A percentile compares a stretch with the other conserved stretches of the same genome.
Evolutionary conservation across 2,797 vertebrate genomes (phyloP).

Genomic region (Cyclopterus lumpus): DNA sequence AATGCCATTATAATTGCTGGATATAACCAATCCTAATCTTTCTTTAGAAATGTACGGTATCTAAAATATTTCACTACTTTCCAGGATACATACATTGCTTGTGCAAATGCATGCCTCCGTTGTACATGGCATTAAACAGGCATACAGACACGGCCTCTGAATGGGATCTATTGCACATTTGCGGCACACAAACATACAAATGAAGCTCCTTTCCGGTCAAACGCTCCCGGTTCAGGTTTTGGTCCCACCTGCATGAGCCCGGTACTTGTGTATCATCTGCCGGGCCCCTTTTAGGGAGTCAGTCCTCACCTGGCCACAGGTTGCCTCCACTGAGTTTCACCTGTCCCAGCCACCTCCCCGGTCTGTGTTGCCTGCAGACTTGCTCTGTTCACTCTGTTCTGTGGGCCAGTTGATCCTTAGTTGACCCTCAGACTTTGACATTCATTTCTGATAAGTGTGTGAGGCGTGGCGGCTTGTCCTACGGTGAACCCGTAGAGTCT

Average conservation of each 20-base stretch:
- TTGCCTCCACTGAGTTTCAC: constrained; percentile 26
- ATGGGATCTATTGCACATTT: neutral
- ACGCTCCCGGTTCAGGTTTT: neutral
- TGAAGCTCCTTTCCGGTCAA: neutral
- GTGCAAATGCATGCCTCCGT: neutral
- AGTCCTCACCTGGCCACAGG: constrained; percentile 26
- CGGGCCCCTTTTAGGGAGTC: neutral
- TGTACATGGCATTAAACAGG: neutral
- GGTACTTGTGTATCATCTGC: neutral
- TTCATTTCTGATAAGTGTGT: neutral
- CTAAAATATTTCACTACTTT: neutral
- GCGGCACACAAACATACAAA: neutral
- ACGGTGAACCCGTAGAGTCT: neutral
- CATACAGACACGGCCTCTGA: neutral
- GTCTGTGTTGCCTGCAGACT: neutral
- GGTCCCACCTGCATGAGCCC: neutral
- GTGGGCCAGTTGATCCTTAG: neutral
- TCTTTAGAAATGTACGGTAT: neutral
- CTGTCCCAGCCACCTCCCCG: neutral
- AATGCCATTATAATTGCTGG: neutral
- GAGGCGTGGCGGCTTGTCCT: neutral
- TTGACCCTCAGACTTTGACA: constrained; percentile 1
- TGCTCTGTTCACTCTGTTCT: neutral
- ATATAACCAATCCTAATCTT: neutral
- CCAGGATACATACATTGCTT: neutral